A percentile compares a stretch with the other conserved stretches of the same genome.
phyloP scores from a whole-genome alignment of 1,140 invertebrate species.

The Aphelinus atriplicis region DNA sequence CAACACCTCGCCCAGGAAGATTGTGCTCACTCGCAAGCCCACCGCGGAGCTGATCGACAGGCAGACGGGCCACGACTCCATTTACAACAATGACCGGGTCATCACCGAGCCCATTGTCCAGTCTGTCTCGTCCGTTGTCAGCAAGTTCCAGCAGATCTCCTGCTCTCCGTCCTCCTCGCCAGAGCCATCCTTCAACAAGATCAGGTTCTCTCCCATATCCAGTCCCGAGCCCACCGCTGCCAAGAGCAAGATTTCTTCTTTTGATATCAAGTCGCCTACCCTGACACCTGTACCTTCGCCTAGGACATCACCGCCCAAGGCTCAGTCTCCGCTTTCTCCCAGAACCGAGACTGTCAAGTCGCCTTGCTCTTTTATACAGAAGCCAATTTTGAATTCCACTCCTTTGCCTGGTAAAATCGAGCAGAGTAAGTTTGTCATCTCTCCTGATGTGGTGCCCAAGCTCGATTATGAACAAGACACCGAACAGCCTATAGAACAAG shows the following conservation, averaged over 20 bases:
- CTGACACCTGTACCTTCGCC: conserved; percentile 51
- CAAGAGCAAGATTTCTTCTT: conserved; percentile 44
- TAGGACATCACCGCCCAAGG: conserved; percentile 47
- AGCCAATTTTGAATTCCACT: conserved; percentile 41
- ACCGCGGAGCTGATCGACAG: conserved; percentile 53
- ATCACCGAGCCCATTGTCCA: conserved; percentile 58
- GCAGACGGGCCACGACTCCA: conserved; percentile 40
- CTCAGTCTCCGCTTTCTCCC: conserved; percentile 51
- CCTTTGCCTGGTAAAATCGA: conserved; percentile 38
- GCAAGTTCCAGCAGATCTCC: conserved; percentile 62
- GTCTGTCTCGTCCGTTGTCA: conserved; percentile 62
- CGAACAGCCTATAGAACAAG: conserved; percentile 14
- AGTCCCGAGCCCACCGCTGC: conserved; percentile 55
- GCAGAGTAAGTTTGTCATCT: background rate
- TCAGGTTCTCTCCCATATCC: conserved; percentile 56
- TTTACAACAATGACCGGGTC: conserved; percentile 54
- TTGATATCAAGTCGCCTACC: conserved; percentile 56
- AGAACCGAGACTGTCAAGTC: conserved; percentile 44
- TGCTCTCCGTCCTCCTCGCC: conserved; percentile 56
- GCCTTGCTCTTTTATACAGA: conserved; percentile 41
- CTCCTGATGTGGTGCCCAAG: conserved; percentile 10
- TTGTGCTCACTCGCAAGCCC: conserved; percentile 41
- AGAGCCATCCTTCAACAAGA: conserved; percentile 52
- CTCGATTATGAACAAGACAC: conserved; percentile 29
- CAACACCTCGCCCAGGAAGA: conserved; percentile 45